phyloP scores from a whole-genome alignment of 2,113 vertebrate genomes.

The Megaceryle maxima region DNA sequence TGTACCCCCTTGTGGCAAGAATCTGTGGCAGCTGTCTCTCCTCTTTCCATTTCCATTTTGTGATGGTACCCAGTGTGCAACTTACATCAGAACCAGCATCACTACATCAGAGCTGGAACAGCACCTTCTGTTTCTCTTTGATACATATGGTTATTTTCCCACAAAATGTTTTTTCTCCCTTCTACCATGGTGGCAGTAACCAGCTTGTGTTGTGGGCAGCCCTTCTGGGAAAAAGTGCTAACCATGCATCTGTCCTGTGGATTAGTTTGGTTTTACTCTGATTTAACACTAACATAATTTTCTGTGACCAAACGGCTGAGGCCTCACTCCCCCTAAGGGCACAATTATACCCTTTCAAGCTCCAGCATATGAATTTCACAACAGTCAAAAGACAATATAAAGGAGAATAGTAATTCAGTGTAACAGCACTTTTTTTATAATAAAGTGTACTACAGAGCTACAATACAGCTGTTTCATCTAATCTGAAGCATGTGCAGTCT shows the following conservation, averaged over 20 bases:
- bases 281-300: slow-evolving; percentile 40
- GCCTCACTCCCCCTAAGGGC: neutral
- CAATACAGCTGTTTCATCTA: slow-evolving; percentile 59
- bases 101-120: fast-evolving
- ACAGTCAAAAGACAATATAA: slow-evolving; percentile 18
- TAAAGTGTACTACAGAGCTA: slow-evolving; percentile 55
- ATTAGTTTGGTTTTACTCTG: neutral
- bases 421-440: slow-evolving; percentile 62
- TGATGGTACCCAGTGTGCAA: neutral
- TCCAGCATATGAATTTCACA: neutral
- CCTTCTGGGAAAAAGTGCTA: neutral
- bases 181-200: neutral
- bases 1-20: fast-evolving
- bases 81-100: neutral
- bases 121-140: neutral
- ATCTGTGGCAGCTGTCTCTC: neutral
- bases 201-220: neutral
- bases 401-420: slow-evolving; percentile 49
- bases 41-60: neutral
- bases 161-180: neutral
- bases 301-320: slow-evolving; percentile 1
- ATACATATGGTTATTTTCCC: neutral
- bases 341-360: neutral
- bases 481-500: slow-evolving; percentile 60
- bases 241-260: neutral